Base-by-base conservation (phyloP, 2,888 invertebrate genomes). In the Brachycybe producta region DNA sequence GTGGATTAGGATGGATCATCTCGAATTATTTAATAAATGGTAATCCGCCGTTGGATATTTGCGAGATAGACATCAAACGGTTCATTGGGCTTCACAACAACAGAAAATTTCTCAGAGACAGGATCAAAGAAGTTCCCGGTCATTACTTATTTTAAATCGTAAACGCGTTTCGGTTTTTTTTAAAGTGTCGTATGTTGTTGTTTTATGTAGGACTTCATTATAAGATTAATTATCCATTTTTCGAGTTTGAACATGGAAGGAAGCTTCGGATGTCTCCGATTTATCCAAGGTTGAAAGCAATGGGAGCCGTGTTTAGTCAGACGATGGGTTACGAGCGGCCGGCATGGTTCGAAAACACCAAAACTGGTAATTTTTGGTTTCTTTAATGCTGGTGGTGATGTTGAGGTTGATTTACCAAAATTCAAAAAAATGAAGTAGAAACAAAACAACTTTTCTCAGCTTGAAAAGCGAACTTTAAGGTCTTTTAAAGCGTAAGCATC, bases 291-390 rank as follows among this genome's bases (percentile, higher is more conserved):
- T 70, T 95, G 15, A 76, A 84, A 56, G 86, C 86, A 64, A 84
- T 83, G 8, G 94, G 94, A 0, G 97, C 91, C 0, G 84, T 91
- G 5, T 97, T 97, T 65, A 90, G 91, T 0, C 94, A 95, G 67
- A 86, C 88, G 26, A 95, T 95, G 91, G 95, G 95, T 0, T 97
- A 95, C 65, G 97, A 97, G 67, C 73, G 95, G 55, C 92, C 95
- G 0, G 78, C 84, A 30, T 95, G 86, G 79, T 97, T 94, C 64
- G 82, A 86, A 60, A 68, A 70, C 34, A 56, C 52, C 13, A 42
- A 50, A 28, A 42, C 39, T 39, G 57, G 57, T 58, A 49, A 40
- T 17, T 40, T 5, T 40, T n/a, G n/a, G n/a, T n/a, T n/a, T n/a
- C n/a, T n/a, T n/a, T n/a, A n/a, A n/a, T n/a, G n/a, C 11, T n/a